These are phyloP conservation scores for Rhea americana DNA, from an alignment of 2,113 vertebrate species.

Conservation along the genomic window DNA sequence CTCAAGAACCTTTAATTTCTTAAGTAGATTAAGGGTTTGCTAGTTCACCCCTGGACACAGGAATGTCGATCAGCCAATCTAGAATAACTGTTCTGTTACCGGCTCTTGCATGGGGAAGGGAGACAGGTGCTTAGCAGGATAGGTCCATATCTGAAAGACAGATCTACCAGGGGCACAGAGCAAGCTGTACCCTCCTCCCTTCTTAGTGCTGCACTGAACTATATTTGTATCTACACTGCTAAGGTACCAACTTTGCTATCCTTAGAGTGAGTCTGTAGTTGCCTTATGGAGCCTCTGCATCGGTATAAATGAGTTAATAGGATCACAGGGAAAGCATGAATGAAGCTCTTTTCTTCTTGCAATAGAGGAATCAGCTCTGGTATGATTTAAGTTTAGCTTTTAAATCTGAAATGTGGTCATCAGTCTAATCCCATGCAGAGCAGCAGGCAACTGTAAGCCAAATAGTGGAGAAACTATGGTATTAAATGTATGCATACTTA, in stretches of 20 bases:
- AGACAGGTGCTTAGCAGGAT: neutral
- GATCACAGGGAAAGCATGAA: neutral
- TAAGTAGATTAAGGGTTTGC: neutral
- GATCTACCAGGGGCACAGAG: neutral
- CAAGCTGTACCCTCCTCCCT: neutral
- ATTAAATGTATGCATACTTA: neutral
- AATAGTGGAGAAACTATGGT: neutral
- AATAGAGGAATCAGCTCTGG: neutral
- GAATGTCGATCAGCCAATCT: neutral
- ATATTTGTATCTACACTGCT: neutral
- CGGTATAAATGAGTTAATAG: neutral
- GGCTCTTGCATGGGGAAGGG: accelerated
- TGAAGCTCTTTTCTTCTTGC: neutral
- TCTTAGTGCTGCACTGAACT: neutral
- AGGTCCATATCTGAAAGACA: neutral
- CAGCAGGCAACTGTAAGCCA: neutral
- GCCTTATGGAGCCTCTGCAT: neutral
- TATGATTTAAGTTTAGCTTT: neutral
- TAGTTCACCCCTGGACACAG: neutral
- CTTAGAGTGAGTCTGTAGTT: neutral
- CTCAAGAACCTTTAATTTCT: neutral
- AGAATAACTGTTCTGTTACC: neutral
- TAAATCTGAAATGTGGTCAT: neutral
- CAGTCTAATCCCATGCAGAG: neutral
- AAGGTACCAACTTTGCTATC: neutral